These are phyloP conservation scores for Tachysurus fulvidraco DNA, from an alignment of 2,113 vertebrate species.

Conservation along the genomic window DNA sequence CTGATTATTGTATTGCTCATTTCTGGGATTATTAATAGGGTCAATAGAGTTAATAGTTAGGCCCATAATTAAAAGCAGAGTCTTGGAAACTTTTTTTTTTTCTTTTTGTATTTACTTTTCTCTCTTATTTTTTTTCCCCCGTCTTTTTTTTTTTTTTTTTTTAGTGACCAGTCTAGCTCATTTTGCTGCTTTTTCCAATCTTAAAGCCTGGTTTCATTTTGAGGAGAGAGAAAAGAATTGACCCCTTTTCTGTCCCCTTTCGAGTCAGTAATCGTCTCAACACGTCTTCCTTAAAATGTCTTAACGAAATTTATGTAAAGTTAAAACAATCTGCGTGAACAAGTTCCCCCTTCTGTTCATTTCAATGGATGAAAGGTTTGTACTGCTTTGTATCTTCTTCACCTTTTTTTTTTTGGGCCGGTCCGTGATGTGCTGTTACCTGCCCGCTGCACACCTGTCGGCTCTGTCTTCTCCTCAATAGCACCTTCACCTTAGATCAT, in stretches of 20 bases:
- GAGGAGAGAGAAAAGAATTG: neutral
- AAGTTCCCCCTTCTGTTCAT: too few relatives aligned
- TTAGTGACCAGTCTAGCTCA: neutral
- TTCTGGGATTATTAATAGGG: neutral
- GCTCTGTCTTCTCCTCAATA: conserved; percentile 74
- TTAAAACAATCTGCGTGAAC: neutral
- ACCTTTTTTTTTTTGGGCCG: conserved; percentile 45
- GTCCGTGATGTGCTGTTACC: conserved; percentile 73
- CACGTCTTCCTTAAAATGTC: neutral
- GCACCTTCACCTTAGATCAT: conserved; percentile 77
- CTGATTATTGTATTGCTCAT: neutral
- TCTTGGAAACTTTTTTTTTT: neutral
- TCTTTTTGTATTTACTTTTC: neutral
- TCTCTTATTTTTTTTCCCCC: neutral
- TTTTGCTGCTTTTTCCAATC: neutral
- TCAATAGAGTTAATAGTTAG: neutral
- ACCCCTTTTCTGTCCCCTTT: neutral
- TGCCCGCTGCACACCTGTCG: conserved; percentile 78
- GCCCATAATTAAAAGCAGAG: neutral
- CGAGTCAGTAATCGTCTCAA: neutral
- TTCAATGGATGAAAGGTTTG: conserved; percentile 12
- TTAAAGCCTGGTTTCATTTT: neutral
- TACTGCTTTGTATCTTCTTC: conserved; percentile 46
- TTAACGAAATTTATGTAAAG: neutral
- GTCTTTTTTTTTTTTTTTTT: neutral